phyloP scores from a whole-genome alignment of 2,797 vertebrate genomes.

The Acomys russatus region DNA sequence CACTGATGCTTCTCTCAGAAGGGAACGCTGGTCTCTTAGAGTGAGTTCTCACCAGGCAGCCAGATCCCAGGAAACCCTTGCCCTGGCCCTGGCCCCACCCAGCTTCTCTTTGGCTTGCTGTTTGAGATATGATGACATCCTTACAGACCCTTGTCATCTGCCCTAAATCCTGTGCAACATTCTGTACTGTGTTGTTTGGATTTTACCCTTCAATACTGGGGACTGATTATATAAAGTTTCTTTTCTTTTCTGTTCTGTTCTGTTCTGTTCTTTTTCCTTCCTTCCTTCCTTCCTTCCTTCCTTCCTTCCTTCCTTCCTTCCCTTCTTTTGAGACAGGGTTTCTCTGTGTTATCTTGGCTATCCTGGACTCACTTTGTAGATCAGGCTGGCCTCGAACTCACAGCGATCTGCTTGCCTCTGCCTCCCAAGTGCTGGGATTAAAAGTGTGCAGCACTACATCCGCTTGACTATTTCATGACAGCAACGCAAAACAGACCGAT shows the following conservation, averaged over 20 bases:
- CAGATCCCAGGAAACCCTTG: background rate
- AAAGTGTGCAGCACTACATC: no score
- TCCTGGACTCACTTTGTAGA: no score
- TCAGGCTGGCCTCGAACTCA: no score
- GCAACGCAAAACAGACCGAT: background rate
- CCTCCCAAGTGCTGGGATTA: no score
- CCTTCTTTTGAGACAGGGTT: no score
- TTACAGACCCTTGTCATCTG: background rate
- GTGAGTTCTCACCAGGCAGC: background rate
- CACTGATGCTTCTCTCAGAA: background rate
- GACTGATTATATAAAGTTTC: background rate
- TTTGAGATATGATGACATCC: background rate
- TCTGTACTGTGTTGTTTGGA: background rate
- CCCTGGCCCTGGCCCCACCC: accelerated
- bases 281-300: no score
- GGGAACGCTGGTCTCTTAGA: background rate
- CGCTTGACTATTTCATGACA: background rate
- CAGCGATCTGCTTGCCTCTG: no score
- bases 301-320: no score
- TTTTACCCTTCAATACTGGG: background rate
- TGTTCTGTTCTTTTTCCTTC: no score
- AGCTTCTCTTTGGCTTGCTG: background rate
- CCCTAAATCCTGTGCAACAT: background rate
- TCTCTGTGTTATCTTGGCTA: no score
- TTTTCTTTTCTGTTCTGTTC: background rate